Percentiles rank a stretch among this genome's conserved stretches.
Conservation (phyloP, 2,888 invertebrate species). For the Agrotis exclamationis region DNA sequence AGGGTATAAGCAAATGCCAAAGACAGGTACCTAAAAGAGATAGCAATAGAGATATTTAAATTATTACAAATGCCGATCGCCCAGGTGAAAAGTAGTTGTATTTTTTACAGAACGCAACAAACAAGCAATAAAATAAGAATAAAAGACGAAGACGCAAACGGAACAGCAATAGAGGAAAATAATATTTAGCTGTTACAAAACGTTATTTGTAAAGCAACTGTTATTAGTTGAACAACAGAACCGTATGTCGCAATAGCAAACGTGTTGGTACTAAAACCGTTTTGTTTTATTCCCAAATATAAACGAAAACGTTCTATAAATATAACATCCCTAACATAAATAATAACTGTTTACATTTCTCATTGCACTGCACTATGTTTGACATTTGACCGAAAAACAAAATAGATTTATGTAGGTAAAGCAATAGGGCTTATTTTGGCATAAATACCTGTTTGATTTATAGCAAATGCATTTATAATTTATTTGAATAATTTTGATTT, state of each 20-base stretch:
- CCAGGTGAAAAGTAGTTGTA: background rate
- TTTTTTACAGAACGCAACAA: background rate
- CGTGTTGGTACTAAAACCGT: constrained; percentile 46
- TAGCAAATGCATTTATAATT: constrained; percentile 57
- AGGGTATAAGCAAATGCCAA: background rate
- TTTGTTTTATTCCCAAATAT: constrained; percentile 63
- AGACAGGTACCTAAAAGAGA: background rate
- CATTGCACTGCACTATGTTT: constrained; percentile 64
- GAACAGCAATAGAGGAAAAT: constrained; percentile 9
- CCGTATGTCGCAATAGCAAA: constrained; percentile 45
- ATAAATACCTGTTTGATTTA: constrained; percentile 56
- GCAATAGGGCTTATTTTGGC: constrained; percentile 44
- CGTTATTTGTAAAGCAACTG: constrained; percentile 40
- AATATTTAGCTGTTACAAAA: constrained; percentile 33
- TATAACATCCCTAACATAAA: constrained; percentile 66
- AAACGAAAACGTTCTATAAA: constrained; percentile 53
- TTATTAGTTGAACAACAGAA: constrained; percentile 40
- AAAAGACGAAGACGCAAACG: constrained; percentile 12
- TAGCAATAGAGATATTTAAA: background rate
- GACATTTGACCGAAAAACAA: constrained; percentile 64
- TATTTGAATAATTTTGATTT: constrained; percentile 52
- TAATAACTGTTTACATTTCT: constrained; percentile 69
- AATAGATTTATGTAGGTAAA: constrained; percentile 56
- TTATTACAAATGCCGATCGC: background rate
- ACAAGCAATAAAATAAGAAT: constrained; percentile 7